Evolutionary conservation across 1,140 invertebrate genomes (phyloP).

Genomic region (Leptinotarsa texana): DNA sequence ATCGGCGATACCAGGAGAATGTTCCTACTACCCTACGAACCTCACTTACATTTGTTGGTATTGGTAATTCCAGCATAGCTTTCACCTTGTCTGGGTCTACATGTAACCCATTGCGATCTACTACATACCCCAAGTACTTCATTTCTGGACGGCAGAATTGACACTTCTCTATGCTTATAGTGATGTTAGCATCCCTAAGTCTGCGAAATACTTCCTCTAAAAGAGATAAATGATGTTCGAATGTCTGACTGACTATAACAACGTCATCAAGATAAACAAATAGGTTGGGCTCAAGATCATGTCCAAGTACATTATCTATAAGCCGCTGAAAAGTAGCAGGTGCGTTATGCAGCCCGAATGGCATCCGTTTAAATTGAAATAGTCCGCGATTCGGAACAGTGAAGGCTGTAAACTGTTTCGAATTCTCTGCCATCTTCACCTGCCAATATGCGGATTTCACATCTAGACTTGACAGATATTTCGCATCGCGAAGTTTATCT

Average conservation of each 20-base stretch:
- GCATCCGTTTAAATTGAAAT: slow-evolving; percentile 47
- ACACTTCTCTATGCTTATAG: slow-evolving; percentile 21
- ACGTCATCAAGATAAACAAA: slow-evolving; percentile 51
- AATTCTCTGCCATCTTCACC: slow-evolving; percentile 42
- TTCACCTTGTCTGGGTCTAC: slow-evolving; percentile 26
- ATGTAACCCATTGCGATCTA: slow-evolving; percentile 14
- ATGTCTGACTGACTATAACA: slow-evolving; percentile 33
- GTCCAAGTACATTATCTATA: slow-evolving; percentile 45
- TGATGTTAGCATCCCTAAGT: slow-evolving; percentile 8
- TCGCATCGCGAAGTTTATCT: slow-evolving; percentile 45
- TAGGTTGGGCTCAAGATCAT: slow-evolving; percentile 32
- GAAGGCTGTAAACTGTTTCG: slow-evolving; percentile 56
- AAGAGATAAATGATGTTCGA: slow-evolving; percentile 30
- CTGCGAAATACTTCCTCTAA: slow-evolving; percentile 1
- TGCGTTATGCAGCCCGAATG: slow-evolving; percentile 50
- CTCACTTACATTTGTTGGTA: slow-evolving; percentile 7
- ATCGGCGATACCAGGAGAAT: slow-evolving; percentile 9
- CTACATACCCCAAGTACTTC: background rate
- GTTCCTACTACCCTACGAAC: slow-evolving; percentile 7
- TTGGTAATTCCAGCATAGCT: slow-evolving; percentile 39
- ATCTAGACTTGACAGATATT: slow-evolving; percentile 47
- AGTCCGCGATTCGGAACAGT: slow-evolving; percentile 49
- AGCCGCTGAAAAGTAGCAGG: slow-evolving; percentile 47
- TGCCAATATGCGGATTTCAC: slow-evolving; percentile 51
- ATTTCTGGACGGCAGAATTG: slow-evolving; percentile 14